Evolutionary conservation across 1,140 invertebrate genomes (phyloP).

Genomic region (Belonocnema kinseyi): DNA sequence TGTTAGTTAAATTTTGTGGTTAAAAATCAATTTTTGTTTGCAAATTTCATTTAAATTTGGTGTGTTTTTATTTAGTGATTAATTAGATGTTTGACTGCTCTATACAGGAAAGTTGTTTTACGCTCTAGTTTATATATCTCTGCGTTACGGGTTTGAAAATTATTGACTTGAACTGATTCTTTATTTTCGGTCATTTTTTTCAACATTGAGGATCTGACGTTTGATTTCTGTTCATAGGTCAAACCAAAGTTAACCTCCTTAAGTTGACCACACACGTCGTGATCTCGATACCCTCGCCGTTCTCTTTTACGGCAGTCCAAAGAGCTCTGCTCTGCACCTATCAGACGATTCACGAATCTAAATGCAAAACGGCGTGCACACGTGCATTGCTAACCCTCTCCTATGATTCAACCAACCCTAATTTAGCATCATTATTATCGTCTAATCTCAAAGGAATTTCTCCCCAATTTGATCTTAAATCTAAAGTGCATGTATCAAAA

Average conservation of each 20-base stretch:
- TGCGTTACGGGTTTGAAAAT: background rate
- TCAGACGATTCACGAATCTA: conserved; percentile 14
- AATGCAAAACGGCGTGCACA: conserved; percentile 23
- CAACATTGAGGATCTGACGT: conserved; percentile 33
- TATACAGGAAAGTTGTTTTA: background rate
- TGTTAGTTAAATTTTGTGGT: too few species aligned
- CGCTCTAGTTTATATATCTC: background rate
- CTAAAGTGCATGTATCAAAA: too few species aligned
- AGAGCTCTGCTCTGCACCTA: conserved; percentile 45
- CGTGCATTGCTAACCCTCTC: background rate
- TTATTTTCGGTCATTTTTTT: conserved; percentile 18
- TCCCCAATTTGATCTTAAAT: background rate
- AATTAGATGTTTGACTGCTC: background rate
- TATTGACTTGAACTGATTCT: conserved; percentile 24
- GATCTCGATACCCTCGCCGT: conserved; percentile 51
- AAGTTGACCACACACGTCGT: conserved; percentile 56
- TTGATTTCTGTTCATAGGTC: conserved; percentile 24
- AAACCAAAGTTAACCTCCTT: conserved; percentile 37
- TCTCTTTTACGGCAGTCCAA: conserved; percentile 47
- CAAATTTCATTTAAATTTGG: background rate
- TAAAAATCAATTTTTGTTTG: too few species aligned
- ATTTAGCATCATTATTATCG: background rate
- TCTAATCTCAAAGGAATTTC: background rate
- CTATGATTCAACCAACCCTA: conserved; percentile 4
- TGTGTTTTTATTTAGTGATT: background rate